Base-by-base conservation (phyloP, 2,888 invertebrate genomes). In the Lordiphosa fenestrarum region DNA sequence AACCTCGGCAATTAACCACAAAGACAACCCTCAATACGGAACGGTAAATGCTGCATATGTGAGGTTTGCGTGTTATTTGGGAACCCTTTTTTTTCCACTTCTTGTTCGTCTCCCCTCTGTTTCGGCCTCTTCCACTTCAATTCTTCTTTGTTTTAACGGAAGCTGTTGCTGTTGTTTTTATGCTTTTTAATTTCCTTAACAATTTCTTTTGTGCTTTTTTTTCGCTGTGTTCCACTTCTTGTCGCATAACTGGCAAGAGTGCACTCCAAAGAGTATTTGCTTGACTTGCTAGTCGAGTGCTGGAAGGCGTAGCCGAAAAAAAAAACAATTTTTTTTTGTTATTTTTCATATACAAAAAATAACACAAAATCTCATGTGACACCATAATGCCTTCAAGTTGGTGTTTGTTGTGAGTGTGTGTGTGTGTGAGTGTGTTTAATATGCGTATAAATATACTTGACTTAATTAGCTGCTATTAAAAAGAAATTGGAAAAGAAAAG, bases 111-210 rank as follows among this genome's bases (percentile, higher is more conserved):
- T 64, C 58, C 58, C 53, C 52, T 64, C 47, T 15, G 15, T 64
- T 52, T 50, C 15, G 33, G 44, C 53, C 47, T 53, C 53, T 66
- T 63, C 66, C 60, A 60, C 60, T 60, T 60, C 63, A 62, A 33
- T 48, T 49, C 40, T 50, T 53, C 66, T 66, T 74, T 71, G 81
- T 78, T 80, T 84, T 84, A 83, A 77, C 85, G 84, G 82, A 81
- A 84, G 82, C 84, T 84, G 82, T 66, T 70, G 73, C 68, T 76
- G 74, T 84, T 78, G 73, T 80, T 85, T 78, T 85, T 75, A 84
- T 85, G 83, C 83, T 84, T 82, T 82, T 80, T 80, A 82, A 81
- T 81, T 84, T 84, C 82, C 73, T 85, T 76, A 81, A 69, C 81
- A 66, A 76, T 85, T 80, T 82, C 77, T 72, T 64, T 74, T 83